These are phyloP conservation scores for Dryococelus australis DNA, from an alignment of 2,888 invertebrate genomes.

Conservation along the genomic window DNA sequence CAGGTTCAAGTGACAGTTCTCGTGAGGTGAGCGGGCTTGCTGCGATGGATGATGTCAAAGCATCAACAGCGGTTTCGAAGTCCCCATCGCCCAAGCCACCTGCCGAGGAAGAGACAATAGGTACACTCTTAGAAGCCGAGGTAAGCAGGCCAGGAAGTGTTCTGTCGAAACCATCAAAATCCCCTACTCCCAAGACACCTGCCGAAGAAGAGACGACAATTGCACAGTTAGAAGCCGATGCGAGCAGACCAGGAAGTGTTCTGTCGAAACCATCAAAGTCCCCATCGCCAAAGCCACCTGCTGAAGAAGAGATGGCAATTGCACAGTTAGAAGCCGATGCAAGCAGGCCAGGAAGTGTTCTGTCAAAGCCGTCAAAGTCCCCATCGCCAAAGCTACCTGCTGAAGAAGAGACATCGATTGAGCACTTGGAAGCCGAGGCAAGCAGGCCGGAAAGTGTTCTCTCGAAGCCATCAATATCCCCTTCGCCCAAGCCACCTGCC, in stretches of 20 bases:
- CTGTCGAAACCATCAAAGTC: background rate
- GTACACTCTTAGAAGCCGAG: background rate
- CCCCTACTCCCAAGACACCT: background rate
- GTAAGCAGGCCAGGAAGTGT: background rate
- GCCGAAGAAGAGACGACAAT: background rate
- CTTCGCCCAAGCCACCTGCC: background rate
- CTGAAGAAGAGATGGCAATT: too few species aligned
- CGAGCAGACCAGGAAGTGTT: background rate
- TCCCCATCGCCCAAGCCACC: background rate
- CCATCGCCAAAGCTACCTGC: background rate
- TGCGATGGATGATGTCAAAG: background rate
- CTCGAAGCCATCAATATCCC: background rate
- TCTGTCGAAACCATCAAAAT: background rate
- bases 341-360: too few species aligned
- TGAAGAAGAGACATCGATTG: background rate
- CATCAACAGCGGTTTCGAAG: background rate
- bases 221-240: background rate
- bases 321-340: too few species aligned
- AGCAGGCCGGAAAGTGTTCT: background rate
- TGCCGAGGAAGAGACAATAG: background rate
- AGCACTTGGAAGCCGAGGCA: background rate
- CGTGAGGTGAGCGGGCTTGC: background rate
- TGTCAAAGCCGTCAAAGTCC: background rate
- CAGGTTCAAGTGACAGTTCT: background rate
- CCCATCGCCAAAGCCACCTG: background rate